These are phyloP conservation scores for Macrostomum lignano DNA, from an alignment of 1,140 invertebrate species.

Conservation along the genomic window DNA sequence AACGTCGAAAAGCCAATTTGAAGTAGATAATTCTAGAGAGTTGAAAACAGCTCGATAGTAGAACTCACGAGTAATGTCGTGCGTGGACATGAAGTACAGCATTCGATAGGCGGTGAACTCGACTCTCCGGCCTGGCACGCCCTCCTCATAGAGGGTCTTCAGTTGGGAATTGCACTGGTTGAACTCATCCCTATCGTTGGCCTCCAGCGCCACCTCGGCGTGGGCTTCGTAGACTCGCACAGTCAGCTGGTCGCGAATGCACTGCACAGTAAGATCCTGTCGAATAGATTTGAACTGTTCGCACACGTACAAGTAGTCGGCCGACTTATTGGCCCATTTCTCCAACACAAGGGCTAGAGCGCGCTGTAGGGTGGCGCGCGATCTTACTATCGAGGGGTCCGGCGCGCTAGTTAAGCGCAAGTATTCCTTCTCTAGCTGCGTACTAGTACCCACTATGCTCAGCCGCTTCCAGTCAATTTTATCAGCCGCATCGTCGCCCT, in stretches of 20 bases:
- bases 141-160: conserved; percentile 42
- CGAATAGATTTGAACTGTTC: conserved; percentile 92
- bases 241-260: conserved; percentile 66
- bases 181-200: conserved; percentile 78
- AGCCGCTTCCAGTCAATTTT: no score
- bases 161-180: conserved; percentile 95
- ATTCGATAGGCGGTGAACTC: conserved; percentile 83
- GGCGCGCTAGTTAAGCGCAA: background rate
- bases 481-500: no score
- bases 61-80: no score
- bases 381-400: conserved; percentile 3
- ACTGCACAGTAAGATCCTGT: conserved; percentile 91
- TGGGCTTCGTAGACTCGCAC: conserved; percentile 90
- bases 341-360: conserved; percentile 1
- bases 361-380: background rate
- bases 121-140: conserved; percentile 34
- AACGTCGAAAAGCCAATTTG: no score
- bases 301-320: conserved; percentile 41
- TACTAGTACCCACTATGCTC: conserved; percentile 3
- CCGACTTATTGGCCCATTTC: background rate
- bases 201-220: conserved; percentile 67
- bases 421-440: conserved; percentile 3
- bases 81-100: conserved; percentile 81
- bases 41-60: no score
- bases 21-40: no score